Base-by-base conservation (phyloP, 1,140 invertebrate genomes). In the Achroia grisella region DNA sequence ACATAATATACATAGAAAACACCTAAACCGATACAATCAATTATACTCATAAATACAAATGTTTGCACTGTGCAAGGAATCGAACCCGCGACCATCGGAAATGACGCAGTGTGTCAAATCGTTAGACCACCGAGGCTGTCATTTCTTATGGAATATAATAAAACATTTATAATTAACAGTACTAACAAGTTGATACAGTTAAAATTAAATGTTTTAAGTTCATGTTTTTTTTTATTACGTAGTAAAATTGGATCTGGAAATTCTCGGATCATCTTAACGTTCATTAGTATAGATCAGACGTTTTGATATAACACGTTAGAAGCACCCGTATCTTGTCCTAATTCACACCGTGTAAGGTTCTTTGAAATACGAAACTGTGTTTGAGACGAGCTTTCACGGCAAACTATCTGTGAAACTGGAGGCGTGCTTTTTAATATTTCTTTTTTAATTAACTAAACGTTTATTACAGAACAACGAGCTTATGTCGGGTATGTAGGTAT, bases 361-460 rank as follows among this genome's bases (percentile, higher is more conserved):
- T 65, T 61, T 69, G 65, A 65, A 69, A 69, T 44, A 29, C 10
- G 53, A 61, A 17, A 39, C 53, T 43, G 34, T 14, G 15, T 37
- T 11, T 23, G 17, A 23, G 17, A 12, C 33, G 33, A 8, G 48
- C 33, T 48, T 55, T 62, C 64, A 64, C 54, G 42, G 53, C 61
- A 61, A 56, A 56, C 64, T 57, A 49, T 56, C 46, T 64, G 53
- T 53, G 44, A 53, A 61, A 46, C 36, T 30, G 48, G 43, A 50
- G 43, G 17, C 29, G n/a, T 17, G 28, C 35, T 32, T 55, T 45
- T 58, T 56, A 56, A 36, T 48, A 50, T 56, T 62, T 65, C n/a
- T n/a, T n/a, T n/a, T n/a, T n/a, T n/a, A n/a, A n/a, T n/a, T 67
- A 64, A 71, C 62, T 67, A 61, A 64, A 62, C 47, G 52, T 49